Percentiles rank a stretch among this genome's conserved stretches.
Evolutionary conservation across 2,888 invertebrate genomes (phyloP).

Genomic region (Drosophila histrio): DNA sequence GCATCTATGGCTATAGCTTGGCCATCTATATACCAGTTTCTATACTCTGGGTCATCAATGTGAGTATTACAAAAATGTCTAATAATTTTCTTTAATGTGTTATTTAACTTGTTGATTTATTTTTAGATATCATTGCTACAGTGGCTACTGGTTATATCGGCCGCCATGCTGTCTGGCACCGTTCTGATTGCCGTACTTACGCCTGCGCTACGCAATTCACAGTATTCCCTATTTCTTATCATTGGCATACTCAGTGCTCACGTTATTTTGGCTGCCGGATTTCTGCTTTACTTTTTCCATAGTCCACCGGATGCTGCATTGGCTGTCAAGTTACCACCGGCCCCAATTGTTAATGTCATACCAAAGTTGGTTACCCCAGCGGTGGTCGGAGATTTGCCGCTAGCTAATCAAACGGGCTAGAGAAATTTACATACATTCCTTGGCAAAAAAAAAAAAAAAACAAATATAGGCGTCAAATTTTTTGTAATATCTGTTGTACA

Average conservation of each 20-base stretch:
- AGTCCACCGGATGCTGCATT: conserved; percentile 64
- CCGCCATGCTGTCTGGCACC: conserved; percentile 92
- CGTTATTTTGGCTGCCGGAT: conserved; percentile 92
- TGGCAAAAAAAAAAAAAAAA: no score
- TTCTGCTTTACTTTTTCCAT: conserved; percentile 93
- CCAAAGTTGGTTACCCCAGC: conserved; percentile 21
- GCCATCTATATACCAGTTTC: conserved; percentile 97
- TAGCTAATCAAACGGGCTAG: conserved; percentile 51
- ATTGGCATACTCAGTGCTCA: conserved; percentile 90
- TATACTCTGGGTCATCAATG: conserved; percentile 95
- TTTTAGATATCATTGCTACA: conserved; percentile 89
- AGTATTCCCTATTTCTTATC: conserved; percentile 87
- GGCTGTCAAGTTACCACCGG: not conserved
- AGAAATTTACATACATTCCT: not conserved
- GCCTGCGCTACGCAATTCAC: conserved; percentile 89
- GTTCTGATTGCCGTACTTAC: conserved; percentile 93
- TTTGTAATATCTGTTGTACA: conserved; percentile 28
- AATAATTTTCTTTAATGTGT: no score
- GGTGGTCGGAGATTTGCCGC: conserved; percentile 19
- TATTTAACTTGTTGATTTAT: not conserved
- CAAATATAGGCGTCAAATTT: conserved; percentile 2
- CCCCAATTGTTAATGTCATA: not conserved
- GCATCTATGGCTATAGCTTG: conserved; percentile 97
- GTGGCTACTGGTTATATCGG: conserved; percentile 93
- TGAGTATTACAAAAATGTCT: no score